A percentile compares a stretch with the other conserved stretches of the same genome.
These are phyloP conservation scores for Dipodomys spectabilis DNA, from an alignment of 2,113 vertebrate species.

Conservation along the genomic window DNA sequence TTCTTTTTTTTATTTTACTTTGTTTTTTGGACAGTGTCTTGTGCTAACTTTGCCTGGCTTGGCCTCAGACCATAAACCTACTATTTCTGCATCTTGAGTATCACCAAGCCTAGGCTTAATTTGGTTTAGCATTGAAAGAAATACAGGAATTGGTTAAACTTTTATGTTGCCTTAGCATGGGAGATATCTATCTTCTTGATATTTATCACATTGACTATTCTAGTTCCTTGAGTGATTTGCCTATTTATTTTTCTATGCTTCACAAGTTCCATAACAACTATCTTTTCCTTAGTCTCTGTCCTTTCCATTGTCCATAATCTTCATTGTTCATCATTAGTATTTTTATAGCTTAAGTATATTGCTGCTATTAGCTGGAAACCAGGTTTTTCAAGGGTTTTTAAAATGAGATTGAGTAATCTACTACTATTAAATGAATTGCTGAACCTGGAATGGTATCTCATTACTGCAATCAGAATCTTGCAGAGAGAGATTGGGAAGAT, in stretches of 20 bases:
- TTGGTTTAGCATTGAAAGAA: not conserved
- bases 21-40: no score
- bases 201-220: not conserved
- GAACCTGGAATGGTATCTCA: no score
- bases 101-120: not conserved
- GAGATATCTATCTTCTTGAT: not conserved
- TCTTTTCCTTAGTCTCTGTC: not conserved
- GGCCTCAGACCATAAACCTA: no score
- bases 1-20: no score
- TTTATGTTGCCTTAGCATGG: not conserved
- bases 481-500: no score
- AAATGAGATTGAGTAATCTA: not conserved
- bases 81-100: no score
- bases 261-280: not conserved
- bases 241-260: not conserved
- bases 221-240: not conserved
- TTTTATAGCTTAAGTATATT: constrained; percentile 27
- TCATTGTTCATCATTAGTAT: not conserved
- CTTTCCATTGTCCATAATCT: not conserved
- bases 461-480: no score
- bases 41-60: no score
- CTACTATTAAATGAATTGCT: no score
- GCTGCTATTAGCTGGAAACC: not conserved
- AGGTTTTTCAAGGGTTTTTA: not conserved
- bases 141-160: not conserved